Evolutionary conservation across 2,888 invertebrate species (phyloP).

Genomic region (Ormyrus pomaceus): DNA sequence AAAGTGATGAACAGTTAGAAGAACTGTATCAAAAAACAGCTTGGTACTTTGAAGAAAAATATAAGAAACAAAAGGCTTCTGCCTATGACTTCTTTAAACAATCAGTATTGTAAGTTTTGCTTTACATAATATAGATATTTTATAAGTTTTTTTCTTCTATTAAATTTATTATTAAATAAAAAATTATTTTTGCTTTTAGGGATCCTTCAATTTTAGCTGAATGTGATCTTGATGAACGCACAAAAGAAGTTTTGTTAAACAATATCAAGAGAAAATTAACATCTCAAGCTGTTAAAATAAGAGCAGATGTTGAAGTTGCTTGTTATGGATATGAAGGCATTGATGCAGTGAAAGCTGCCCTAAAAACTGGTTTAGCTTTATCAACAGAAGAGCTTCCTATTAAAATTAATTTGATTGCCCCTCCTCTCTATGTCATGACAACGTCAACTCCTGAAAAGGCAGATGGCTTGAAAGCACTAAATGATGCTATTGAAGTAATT

Average conservation of each 20-base stretch:
- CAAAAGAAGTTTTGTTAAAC: constrained; percentile 92
- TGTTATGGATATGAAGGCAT: constrained; percentile 99
- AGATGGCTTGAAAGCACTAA: constrained; percentile 93
- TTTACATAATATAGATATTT: constrained; percentile 58
- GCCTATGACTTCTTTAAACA: constrained; percentile 99
- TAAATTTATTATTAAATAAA: constrained; percentile 14
- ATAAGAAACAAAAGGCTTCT: constrained; percentile 94
- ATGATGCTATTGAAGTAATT: constrained; percentile 93
- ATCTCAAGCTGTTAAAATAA: constrained; percentile 97
- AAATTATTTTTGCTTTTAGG: constrained; percentile 76
- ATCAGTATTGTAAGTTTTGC: constrained; percentile 89
- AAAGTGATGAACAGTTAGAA: constrained; percentile 94
- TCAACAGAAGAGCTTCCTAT: constrained; percentile 97
- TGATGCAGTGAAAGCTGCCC: constrained; percentile 96
- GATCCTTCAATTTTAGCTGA: constrained; percentile 97
- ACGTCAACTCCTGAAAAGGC: constrained; percentile 97
- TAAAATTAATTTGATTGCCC: constrained; percentile 99
- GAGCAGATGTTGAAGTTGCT: constrained; percentile 94
- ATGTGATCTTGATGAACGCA: constrained; percentile 94
- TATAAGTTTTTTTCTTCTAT: constrained; percentile 26
- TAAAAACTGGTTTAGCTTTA: constrained; percentile 91
- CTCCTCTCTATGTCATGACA: constrained; percentile 98
- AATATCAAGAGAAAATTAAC: constrained; percentile 98
- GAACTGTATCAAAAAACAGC: constrained; percentile 97
- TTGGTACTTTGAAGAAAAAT: constrained; percentile 98